A percentile compares a stretch with the other conserved stretches of the same genome.
Conservation (phyloP, 2,113 vertebrate species). For the Gambusia holbrooki region DNA sequence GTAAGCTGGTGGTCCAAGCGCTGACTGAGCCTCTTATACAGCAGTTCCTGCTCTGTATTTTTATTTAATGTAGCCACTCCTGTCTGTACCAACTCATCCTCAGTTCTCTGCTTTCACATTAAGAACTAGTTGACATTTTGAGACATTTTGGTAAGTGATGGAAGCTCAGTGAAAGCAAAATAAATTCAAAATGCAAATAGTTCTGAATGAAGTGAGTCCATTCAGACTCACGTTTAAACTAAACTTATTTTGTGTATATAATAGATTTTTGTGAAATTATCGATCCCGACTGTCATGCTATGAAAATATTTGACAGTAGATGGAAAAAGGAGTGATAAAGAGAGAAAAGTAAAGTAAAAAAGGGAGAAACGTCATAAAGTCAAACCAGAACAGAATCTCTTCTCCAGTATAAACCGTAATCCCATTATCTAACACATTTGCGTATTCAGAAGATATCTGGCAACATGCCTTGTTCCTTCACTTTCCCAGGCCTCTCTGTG, state of each 20-base stretch:
- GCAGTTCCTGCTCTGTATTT: neutral
- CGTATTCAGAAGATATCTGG: constrained; percentile 38
- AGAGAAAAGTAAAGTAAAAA: constrained; percentile 5
- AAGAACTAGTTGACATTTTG: constrained; percentile 14
- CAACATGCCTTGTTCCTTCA: constrained; percentile 37
- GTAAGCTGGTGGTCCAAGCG: constrained; percentile 4
- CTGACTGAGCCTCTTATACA: constrained; percentile 4
- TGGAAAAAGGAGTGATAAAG: neutral
- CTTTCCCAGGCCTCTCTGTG: constrained; percentile 65
- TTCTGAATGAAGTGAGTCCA: too few species aligned
- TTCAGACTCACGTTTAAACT: neutral
- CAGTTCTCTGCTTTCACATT: constrained; percentile 16
- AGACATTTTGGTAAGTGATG: constrained; percentile 12
- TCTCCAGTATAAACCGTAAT: constrained; percentile 34
- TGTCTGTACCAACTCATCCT: constrained; percentile 11
- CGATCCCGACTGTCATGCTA: neutral
- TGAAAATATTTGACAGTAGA: neutral
- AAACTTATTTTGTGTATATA: neutral
- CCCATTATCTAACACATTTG: constrained; percentile 13
- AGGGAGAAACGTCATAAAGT: constrained; percentile 1
- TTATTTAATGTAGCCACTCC: constrained; percentile 3
- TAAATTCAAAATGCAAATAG: neutral
- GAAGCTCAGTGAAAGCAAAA: constrained; percentile 13
- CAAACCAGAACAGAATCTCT: neutral
- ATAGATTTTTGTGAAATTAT: neutral